phyloP scores from a whole-genome alignment of 2,888 invertebrate genomes.

The Orthosia gracilis region DNA sequence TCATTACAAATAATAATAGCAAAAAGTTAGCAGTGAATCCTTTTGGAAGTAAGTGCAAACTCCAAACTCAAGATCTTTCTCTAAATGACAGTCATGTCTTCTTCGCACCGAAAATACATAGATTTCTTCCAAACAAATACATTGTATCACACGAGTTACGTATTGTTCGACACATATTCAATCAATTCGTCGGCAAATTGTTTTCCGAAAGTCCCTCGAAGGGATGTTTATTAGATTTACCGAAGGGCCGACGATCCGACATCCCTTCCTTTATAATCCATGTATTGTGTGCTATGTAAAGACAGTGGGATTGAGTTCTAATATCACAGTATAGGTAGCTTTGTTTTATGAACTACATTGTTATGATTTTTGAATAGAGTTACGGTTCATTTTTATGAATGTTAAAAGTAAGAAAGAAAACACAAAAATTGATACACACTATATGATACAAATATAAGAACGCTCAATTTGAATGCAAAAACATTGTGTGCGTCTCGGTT shows the following conservation, averaged over 20 bases:
- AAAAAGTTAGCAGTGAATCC: no score
- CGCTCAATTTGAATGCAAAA: no score
- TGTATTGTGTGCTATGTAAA: constrained; percentile 62
- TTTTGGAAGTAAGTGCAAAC: no score
- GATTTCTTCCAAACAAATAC: constrained; percentile 26
- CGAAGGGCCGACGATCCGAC: constrained; percentile 72
- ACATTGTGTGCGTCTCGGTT: no score
- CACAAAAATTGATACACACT: no score
- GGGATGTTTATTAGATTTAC: constrained; percentile 87
- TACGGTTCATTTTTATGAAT: no score
- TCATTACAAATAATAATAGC: no score
- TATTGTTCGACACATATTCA: constrained; percentile 64
- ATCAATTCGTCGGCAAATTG: constrained; percentile 81
- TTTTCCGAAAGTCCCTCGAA: constrained; percentile 81
- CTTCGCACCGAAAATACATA: not conserved
- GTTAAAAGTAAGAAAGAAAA: no score
- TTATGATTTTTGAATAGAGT: not conserved
- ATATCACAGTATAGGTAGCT: constrained; percentile 30
- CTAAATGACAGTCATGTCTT: not conserved
- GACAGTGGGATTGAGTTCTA: constrained; percentile 23
- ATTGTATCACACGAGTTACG: constrained; percentile 23
- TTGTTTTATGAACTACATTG: constrained; percentile 2
- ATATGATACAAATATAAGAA: no score
- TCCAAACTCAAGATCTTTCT: not conserved
- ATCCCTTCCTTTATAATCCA: constrained; percentile 71